Conservation (phyloP, 2,797 vertebrate genomes). For the Trichosurus vulpecula region DNA sequence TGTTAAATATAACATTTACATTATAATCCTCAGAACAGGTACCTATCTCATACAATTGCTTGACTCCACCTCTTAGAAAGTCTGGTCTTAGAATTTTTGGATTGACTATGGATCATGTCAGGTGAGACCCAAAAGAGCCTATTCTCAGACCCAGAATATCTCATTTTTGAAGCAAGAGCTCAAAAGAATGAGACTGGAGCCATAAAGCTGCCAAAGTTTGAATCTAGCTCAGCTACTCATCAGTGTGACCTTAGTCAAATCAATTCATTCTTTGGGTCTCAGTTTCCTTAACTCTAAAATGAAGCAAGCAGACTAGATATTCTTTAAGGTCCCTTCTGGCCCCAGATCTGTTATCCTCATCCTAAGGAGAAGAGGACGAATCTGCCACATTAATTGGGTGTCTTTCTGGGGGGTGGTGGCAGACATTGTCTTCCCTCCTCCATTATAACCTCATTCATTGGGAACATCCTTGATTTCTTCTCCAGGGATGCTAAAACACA, state of each 20-base stretch:
- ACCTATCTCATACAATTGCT: no score
- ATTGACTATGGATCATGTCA: background rate
- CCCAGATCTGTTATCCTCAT: background rate
- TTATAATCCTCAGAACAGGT: no score
- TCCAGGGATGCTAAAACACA: background rate
- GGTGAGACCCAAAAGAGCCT: background rate
- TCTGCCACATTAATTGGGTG: background rate
- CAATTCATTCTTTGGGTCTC: no score
- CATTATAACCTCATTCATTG: background rate
- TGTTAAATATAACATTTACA: no score
- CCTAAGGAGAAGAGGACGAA: background rate
- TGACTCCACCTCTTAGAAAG: no score
- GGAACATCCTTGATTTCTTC: background rate
- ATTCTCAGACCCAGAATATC: background rate
- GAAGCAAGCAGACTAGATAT: background rate
- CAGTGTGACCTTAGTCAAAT: background rate
- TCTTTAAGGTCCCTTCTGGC: background rate
- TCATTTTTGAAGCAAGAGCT: background rate
- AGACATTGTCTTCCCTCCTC: background rate
- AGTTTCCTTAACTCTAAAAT: background rate
- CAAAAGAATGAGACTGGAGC: background rate
- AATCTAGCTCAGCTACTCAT: background rate
- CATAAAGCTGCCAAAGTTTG: background rate
- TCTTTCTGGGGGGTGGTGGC: no score
- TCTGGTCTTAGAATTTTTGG: no score